Conservation (phyloP, 2,113 vertebrate species). For the Ramphastos sulfuratus region DNA sequence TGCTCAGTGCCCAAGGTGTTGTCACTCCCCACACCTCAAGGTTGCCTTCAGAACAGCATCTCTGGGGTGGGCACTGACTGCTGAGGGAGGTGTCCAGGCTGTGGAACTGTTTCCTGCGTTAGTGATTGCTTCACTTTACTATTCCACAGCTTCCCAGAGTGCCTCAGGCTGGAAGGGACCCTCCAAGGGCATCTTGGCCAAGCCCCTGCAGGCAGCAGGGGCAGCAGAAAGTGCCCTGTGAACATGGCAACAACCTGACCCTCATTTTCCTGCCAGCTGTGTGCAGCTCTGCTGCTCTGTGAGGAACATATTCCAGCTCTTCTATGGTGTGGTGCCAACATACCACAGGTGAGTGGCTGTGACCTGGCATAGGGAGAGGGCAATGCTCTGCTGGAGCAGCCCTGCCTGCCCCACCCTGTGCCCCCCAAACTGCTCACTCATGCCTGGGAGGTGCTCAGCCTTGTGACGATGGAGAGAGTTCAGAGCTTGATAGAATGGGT, state of each 20-base stretch:
- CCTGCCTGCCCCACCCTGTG: background rate
- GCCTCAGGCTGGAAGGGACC: too few relatives aligned
- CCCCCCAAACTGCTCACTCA: too few relatives aligned
- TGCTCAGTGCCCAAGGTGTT: background rate
- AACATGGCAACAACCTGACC: background rate
- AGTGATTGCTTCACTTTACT: background rate
- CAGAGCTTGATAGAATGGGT: too few relatives aligned
- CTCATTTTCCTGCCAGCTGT: conserved; percentile 72
- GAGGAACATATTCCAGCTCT: conserved; percentile 95
- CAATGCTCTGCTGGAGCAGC: background rate
- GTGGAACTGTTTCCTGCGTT: background rate
- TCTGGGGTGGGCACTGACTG: background rate
- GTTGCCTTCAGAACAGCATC: background rate
- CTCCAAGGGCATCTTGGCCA: too few relatives aligned
- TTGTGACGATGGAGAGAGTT: too few relatives aligned
- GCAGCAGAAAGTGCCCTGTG: background rate
- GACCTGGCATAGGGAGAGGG: background rate
- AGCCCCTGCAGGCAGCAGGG: too few relatives aligned
- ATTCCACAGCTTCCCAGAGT: background rate
- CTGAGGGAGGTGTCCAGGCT: background rate
- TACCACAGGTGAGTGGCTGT: conserved; percentile 89
- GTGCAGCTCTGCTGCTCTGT: conserved; percentile 93
- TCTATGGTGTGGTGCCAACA: conserved; percentile 93
- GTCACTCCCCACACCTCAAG: background rate
- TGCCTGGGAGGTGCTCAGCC: too few relatives aligned